Percentiles rank a stretch among this genome's conserved stretches.
Evolutionary conservation across 2,797 vertebrate species (phyloP).

Genomic region (Potorous gilbertii): DNA sequence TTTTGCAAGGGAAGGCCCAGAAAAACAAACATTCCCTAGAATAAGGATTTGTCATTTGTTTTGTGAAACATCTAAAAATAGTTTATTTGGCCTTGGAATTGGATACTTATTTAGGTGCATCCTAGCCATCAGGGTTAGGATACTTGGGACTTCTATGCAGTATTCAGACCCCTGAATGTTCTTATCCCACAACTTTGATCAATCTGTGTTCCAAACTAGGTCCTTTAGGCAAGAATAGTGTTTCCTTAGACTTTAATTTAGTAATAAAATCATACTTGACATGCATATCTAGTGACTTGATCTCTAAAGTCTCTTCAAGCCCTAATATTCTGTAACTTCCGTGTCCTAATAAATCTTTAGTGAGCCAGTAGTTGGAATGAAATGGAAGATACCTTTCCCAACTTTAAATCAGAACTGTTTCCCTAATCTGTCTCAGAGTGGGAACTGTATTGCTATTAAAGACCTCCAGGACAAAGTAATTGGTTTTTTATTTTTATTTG

Average conservation of each 20-base stretch:
- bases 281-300: neutral
- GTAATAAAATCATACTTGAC: fast-evolving
- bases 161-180: neutral
- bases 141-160: neutral
- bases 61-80: neutral
- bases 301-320: neutral
- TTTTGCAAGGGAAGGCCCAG: neutral
- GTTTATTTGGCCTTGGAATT: neutral
- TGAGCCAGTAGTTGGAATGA: neutral
- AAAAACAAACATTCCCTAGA: neutral
- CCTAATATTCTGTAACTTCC: neutral
- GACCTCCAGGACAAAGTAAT: neutral
- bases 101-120: neutral
- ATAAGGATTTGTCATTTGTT: neutral
- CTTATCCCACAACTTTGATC: neutral
- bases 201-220: fast-evolving
- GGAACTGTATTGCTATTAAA: fast-evolving
- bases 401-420: neutral
- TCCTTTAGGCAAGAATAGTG: neutral
- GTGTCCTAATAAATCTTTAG: neutral
- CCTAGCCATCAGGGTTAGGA: neutral
- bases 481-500: neutral
- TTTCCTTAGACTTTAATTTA: neutral
- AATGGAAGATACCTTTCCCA: neutral
- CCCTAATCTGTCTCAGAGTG: neutral